Conservation (phyloP, 2,113 vertebrate species). For the Pseudopodoces humilis region DNA sequence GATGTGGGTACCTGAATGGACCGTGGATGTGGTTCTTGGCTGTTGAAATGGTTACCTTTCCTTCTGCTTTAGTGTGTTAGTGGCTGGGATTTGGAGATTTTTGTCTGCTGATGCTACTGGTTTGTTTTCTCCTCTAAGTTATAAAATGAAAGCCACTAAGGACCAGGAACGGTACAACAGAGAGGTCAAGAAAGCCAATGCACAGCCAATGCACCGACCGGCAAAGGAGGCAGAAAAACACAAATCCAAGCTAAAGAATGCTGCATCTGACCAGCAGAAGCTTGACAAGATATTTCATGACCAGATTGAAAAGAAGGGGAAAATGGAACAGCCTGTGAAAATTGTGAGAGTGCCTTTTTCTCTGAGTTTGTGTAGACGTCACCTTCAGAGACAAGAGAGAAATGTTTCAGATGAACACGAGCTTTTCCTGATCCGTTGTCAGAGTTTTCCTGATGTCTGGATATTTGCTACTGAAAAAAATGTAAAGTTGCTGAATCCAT, state of each 20-base stretch:
- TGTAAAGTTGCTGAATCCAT: slow-evolving; percentile 89
- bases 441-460: slow-evolving; percentile 89
- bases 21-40: neutral
- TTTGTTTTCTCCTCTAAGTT: slow-evolving; percentile 73
- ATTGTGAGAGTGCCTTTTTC: slow-evolving; percentile 80
- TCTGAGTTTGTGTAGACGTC: slow-evolving; percentile 76
- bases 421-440: slow-evolving; percentile 79
- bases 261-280: slow-evolving; percentile 82
- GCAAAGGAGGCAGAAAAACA: slow-evolving; percentile 66
- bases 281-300: slow-evolving; percentile 85
- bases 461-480: slow-evolving; percentile 82
- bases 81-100: neutral
- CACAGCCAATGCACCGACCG: slow-evolving; percentile 31
- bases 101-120: neutral
- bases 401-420: slow-evolving; percentile 47
- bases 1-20: neutral
- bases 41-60: neutral
- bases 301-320: slow-evolving; percentile 77
- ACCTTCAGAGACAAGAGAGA: slow-evolving; percentile 66
- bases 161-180: slow-evolving; percentile 80
- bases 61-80: neutral
- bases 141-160: slow-evolving; percentile 86
- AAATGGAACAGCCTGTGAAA: slow-evolving; percentile 63
- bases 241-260: slow-evolving; percentile 80
- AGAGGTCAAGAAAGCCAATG: slow-evolving; percentile 74